Base-by-base conservation (phyloP, 2,888 invertebrate genomes). In the Didymodactylos carnosus region DNA sequence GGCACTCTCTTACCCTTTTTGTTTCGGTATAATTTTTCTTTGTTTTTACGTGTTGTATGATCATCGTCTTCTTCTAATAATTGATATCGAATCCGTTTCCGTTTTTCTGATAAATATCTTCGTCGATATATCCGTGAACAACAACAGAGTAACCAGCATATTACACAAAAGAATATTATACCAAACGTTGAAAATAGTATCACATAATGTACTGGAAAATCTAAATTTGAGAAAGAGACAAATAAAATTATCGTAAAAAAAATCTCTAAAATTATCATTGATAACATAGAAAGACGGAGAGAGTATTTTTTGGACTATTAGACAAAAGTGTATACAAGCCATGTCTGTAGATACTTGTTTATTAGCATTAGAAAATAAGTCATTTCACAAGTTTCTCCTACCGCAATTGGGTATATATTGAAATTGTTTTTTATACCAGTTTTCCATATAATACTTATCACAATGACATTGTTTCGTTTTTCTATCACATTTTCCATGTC, bases 361-460 rank as follows among this genome's bases (percentile, higher is more conserved):
- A n/a, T n/a, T n/a, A n/a, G n/a, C n/a, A n/a, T n/a, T n/a, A n/a
- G n/a, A n/a, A n/a, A n/a, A n/a, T n/a, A n/a, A n/a, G n/a, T n/a
- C n/a, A n/a, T n/a, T n/a, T n/a, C n/a, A n/a, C n/a, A n/a, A n/a
- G n/a, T 10, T 41, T 19, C 35, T 35, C 35, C 70, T 73, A 73
- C 73, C 74, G 40, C 74, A 74, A 46, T 74, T 71, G 7, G 71
- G 27, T 72, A 71, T 71, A 43, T 62, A 39, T 8, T 62, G 19
- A 25, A 74, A n/a, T 41, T 49, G 43, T 27, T 40, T 71, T 62
- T 43, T 69, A 13, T 39, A 71, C 53, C 49, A 69, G 62, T 74
- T 74, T n/a, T 41, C 53, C 74, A 74, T 74, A 71, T 53, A 71
- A 69, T 74, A 74, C 27, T n/a, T 53, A 39, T 71, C 29, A 69